Conservation (phyloP, 2,113 vertebrate species). For the Oceanodroma tethys region DNA sequence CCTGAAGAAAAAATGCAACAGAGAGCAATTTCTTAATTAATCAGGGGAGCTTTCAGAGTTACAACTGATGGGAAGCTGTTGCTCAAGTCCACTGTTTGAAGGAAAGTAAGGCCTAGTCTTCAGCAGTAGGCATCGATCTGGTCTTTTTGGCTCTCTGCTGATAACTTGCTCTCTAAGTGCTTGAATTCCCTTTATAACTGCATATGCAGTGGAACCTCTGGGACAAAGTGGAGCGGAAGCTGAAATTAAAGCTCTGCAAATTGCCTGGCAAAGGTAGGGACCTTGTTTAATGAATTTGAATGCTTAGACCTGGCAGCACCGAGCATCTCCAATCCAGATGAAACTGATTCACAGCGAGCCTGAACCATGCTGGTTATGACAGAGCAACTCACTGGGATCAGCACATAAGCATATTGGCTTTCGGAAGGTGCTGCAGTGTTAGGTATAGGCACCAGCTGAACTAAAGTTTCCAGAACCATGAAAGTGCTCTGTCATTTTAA, state of each 20-base stretch:
- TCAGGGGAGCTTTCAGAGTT: not conserved
- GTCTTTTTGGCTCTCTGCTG: not conserved
- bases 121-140: not conserved
- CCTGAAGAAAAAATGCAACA: not conserved
- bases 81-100: not conserved
- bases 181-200: not conserved
- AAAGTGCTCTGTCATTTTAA: not conserved
- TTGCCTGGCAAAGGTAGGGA: not conserved
- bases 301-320: not conserved
- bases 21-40: not conserved
- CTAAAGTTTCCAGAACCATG: not conserved
- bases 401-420: not conserved
- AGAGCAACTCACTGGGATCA: not conserved
- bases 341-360: not conserved
- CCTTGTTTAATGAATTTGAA: not conserved
- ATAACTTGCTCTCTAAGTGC: not conserved
- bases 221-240: not conserved
- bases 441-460: not conserved
- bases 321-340: not conserved
- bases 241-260: not conserved
- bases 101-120: not conserved
- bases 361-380: not conserved
- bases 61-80: not conserved
- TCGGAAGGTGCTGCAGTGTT: fast-evolving
- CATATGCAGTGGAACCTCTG: not conserved